Percentiles rank a stretch among this genome's conserved stretches.
Evolutionary conservation across 2,113 vertebrate species (phyloP).

Genomic region (Gambusia affinis): DNA sequence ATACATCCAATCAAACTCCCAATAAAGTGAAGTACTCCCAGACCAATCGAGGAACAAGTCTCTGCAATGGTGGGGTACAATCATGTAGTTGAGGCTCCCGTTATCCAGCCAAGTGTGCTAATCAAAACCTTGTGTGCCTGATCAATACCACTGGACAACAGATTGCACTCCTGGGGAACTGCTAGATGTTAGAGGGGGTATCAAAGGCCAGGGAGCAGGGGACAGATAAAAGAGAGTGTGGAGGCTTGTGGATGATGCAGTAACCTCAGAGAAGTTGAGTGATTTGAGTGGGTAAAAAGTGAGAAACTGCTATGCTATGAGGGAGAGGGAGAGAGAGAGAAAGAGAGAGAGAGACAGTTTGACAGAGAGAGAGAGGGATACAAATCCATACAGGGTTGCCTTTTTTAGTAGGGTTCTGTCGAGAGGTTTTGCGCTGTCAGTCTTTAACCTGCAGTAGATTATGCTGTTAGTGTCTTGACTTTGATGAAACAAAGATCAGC

Average conservation of each 20-base stretch:
- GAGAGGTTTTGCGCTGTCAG: not conserved
- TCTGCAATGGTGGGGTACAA: slow-evolving; percentile 50
- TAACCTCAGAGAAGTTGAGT: slow-evolving; percentile 64
- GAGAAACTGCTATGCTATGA: slow-evolving; percentile 43
- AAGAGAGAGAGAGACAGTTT: not conserved
- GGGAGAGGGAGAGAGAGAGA: too few relatives aligned
- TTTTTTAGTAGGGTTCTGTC: not conserved
- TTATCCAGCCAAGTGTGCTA: slow-evolving; percentile 77
- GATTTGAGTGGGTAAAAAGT: slow-evolving; percentile 70
- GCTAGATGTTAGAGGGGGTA: slow-evolving; percentile 60
- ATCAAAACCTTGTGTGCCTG: slow-evolving; percentile 75
- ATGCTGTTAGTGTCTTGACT: not conserved
- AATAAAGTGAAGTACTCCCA: slow-evolving; percentile 64
- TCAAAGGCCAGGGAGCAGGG: slow-evolving; percentile 48
- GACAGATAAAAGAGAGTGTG: slow-evolving; percentile 49
- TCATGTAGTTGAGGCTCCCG: slow-evolving; percentile 55
- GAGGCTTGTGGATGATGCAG: slow-evolving; percentile 44
- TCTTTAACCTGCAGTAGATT: not conserved
- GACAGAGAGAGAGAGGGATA: slow-evolving; percentile 12
- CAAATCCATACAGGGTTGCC: slow-evolving; percentile 13
- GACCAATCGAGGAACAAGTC: slow-evolving; percentile 53
- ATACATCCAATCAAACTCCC: slow-evolving; percentile 67
- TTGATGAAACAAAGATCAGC: not conserved
- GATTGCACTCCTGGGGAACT: slow-evolving; percentile 75
- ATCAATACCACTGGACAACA: slow-evolving; percentile 79